Evolutionary conservation across 2,797 vertebrate genomes (phyloP).

Genomic region (Myotis pilosus): DNA sequence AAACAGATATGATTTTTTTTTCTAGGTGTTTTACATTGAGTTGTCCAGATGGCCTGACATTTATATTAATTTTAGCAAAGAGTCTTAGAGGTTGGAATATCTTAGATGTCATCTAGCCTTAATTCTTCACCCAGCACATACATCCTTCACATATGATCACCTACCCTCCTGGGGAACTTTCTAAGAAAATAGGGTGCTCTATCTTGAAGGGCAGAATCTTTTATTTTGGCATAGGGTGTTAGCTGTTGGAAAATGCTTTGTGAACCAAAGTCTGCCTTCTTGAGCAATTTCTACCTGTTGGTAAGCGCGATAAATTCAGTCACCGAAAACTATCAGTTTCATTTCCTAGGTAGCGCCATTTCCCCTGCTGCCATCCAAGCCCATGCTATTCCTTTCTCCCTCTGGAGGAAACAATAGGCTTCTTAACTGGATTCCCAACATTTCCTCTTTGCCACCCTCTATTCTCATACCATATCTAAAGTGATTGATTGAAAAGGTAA

Average conservation of each 20-base stretch:
- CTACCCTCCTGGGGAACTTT: neutral
- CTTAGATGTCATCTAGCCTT: neutral
- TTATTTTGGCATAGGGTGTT: neutral
- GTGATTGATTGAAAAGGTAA: neutral
- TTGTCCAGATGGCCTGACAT: neutral
- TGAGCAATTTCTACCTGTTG: neutral
- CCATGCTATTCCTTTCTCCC: neutral
- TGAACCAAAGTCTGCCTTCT: neutral
- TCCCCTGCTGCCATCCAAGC: neutral
- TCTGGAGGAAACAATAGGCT: neutral
- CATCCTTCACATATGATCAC: neutral
- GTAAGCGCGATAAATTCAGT: neutral
- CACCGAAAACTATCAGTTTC: neutral
- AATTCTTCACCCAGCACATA: neutral
- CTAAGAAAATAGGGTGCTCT: neutral
- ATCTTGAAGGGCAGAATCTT: neutral
- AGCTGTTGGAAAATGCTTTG: neutral
- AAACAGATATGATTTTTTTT: neutral
- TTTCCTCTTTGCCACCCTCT: neutral
- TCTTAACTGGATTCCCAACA: neutral
- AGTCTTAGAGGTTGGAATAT: neutral
- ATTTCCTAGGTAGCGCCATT: neutral
- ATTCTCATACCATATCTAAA: neutral
- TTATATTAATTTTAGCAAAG: neutral
- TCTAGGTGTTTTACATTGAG: neutral